A percentile compares a stretch with the other conserved stretches of the same genome.
Conservation (phyloP, 2,113 vertebrate species). For the Pampusana beccarii region DNA sequence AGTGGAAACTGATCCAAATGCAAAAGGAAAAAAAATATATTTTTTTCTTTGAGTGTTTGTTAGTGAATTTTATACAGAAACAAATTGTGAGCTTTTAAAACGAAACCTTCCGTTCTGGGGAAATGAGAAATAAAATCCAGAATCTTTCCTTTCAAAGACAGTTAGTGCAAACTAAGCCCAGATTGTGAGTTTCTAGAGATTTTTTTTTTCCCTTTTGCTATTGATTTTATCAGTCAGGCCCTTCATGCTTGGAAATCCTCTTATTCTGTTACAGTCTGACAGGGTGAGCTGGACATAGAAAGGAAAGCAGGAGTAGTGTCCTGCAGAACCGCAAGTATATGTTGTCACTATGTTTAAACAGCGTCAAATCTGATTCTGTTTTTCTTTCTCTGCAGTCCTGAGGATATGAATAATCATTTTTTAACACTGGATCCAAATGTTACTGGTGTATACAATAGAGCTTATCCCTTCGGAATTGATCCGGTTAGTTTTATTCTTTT, state of each 20-base stretch:
- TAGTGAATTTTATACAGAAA: background rate
- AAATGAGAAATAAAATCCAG: background rate
- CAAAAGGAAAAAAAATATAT: background rate
- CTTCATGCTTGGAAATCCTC: background rate
- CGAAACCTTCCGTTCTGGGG: background rate
- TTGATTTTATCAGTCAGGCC: background rate
- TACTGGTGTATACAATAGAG: slow-evolving; percentile 87
- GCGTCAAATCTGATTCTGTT: background rate
- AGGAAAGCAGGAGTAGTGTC: background rate
- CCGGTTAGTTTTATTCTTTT: slow-evolving; percentile 80
- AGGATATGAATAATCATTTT: slow-evolving; percentile 51
- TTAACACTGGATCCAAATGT: slow-evolving; percentile 86
- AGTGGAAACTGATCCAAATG: background rate
- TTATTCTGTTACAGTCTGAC: background rate
- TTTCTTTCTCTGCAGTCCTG: slow-evolving; percentile 39
- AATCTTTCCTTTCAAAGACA: background rate
- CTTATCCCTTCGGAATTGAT: slow-evolving; percentile 94
- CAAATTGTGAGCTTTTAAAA: background rate
- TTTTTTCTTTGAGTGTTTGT: background rate
- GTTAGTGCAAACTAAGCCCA: background rate
- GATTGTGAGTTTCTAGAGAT: background rate
- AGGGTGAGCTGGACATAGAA: background rate
- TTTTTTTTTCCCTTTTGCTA: background rate
- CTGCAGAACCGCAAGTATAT: background rate
- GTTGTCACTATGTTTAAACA: background rate